A percentile compares a stretch with the other conserved stretches of the same genome.
Evolutionary conservation across 2,888 invertebrate genomes (phyloP).

Genomic region (Leptopilina myrica): DNA sequence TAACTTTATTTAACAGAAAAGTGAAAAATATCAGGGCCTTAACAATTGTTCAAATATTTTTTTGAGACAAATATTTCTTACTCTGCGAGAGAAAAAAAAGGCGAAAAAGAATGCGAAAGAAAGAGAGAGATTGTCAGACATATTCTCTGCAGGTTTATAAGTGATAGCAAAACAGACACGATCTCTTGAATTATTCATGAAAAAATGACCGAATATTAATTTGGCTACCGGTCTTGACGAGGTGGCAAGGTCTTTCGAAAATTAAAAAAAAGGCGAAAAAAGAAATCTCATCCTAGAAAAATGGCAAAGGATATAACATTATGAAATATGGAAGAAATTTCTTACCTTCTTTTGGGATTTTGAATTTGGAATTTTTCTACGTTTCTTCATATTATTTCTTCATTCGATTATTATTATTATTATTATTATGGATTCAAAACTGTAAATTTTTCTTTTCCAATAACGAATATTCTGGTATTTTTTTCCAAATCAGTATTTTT

Average conservation of each 20-base stretch:
- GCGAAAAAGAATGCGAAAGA: no score
- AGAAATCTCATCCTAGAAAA: neutral
- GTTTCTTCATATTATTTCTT: no score
- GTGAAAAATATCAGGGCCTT: conserved; percentile 10
- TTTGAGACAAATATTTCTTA: conserved; percentile 29
- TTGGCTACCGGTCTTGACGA: conserved; percentile 40
- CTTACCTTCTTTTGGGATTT: no score
- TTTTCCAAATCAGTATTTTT: no score
- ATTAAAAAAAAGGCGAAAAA: neutral
- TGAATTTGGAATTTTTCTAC: no score
- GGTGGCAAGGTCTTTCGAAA: conserved; percentile 18
- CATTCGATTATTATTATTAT: no score
- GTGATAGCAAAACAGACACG: conserved; percentile 40
- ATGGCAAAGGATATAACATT: neutral
- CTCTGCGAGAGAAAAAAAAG: neutral
- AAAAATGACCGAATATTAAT: conserved; percentile 38
- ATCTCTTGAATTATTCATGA: conserved; percentile 39
- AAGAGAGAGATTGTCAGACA: conserved; percentile 24
- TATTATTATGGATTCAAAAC: no score
- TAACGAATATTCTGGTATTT: no score
- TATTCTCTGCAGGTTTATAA: conserved; percentile 5
- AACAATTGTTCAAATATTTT: conserved; percentile 32
- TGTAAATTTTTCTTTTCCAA: no score
- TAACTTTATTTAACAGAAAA: conserved; percentile 9
- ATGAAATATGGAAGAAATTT: neutral